These are phyloP conservation scores for Spinus olivaceus DNA, from an alignment of 2,797 vertebrate species.

Conservation along the genomic window DNA sequence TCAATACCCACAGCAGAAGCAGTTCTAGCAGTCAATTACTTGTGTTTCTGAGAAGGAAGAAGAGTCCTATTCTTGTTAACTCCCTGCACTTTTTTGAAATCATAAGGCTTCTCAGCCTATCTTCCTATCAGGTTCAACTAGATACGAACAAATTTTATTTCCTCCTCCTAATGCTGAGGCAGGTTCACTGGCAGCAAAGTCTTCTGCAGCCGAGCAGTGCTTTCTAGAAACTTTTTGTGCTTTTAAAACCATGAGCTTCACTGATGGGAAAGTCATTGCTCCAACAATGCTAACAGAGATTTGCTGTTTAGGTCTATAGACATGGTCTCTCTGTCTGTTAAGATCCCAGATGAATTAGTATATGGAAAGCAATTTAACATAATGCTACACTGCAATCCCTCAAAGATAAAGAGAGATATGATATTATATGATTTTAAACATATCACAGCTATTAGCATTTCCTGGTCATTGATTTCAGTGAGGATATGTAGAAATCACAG, in stretches of 20 bases:
- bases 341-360: background rate
- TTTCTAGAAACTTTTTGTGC: background rate
- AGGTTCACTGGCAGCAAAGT: background rate
- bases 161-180: background rate
- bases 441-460: background rate
- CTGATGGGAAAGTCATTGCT: background rate
- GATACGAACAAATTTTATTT: background rate
- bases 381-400: background rate
- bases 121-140: background rate
- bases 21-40: conserved; percentile 65
- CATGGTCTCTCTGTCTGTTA: background rate
- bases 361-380: background rate
- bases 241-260: background rate
- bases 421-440: background rate
- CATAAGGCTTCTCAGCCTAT: background rate
- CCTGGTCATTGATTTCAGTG: background rate
- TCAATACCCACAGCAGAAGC: conserved; percentile 65
- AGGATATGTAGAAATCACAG: background rate
- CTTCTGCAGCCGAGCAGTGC: background rate
- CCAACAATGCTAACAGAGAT: background rate
- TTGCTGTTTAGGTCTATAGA: background rate
- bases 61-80: conserved; percentile 32
- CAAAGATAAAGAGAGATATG: background rate
- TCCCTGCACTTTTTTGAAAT: background rate
- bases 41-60: conserved; percentile 48